Evolutionary conservation across 2,888 invertebrate species (phyloP).

Genomic region (Yponomeuta sedellus): DNA sequence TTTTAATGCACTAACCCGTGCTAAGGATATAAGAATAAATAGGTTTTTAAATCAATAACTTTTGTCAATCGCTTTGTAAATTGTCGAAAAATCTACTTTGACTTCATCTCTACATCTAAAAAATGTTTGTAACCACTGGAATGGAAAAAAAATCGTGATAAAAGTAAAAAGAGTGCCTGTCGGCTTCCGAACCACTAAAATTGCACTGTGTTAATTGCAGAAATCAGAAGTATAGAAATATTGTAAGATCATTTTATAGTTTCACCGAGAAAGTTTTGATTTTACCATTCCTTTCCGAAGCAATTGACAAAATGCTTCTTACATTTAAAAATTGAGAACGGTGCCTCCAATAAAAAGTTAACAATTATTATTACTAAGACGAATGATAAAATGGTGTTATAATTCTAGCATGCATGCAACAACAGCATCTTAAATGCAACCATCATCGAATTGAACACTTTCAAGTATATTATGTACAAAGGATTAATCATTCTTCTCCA

Average conservation of each 20-base stretch:
- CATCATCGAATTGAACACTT: slow-evolving; percentile 69
- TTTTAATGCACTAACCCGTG: too few relatives aligned
- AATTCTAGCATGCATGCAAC: slow-evolving; percentile 64
- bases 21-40: too few relatives aligned
- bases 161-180: not conserved
- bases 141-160: not conserved
- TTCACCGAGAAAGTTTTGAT: not conserved
- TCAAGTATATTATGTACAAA: slow-evolving; percentile 68
- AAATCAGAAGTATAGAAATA: not conserved
- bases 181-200: not conserved
- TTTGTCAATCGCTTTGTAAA: not conserved
- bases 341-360: slow-evolving; percentile 15
- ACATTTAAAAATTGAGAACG: slow-evolving; percentile 13
- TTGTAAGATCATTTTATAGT: not conserved
- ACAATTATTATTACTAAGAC: slow-evolving; percentile 13
- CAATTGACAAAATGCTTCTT: slow-evolving; percentile 2
- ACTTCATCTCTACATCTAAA: too few relatives aligned
- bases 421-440: slow-evolving; percentile 72
- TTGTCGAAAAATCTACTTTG: not conserved
- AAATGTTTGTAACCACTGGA: too few relatives aligned
- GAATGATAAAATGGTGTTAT: slow-evolving; percentile 21
- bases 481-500: slow-evolving; percentile 17
- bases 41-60: too few relatives aligned
- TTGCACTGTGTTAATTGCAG: not conserved
- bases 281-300: slow-evolving; percentile 1